phyloP scores from a whole-genome alignment of 1,140 invertebrate species.

The Ceratina japonica region DNA sequence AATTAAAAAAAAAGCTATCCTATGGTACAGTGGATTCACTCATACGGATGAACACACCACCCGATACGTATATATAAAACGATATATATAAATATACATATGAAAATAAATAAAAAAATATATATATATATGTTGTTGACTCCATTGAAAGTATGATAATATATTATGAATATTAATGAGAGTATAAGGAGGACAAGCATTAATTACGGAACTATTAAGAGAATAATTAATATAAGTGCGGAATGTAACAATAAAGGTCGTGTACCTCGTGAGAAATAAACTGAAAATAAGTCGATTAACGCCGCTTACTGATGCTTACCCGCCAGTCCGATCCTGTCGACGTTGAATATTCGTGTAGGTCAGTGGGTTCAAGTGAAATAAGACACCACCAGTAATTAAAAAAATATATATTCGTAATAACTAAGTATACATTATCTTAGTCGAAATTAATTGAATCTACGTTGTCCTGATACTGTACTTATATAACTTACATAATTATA shows the following conservation, averaged over 20 bases:
- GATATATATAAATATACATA: constrained; percentile 70
- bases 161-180: constrained; percentile 73
- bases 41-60: constrained; percentile 68
- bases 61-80: constrained; percentile 74
- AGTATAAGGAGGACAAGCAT: constrained; percentile 68
- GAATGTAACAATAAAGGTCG: constrained; percentile 76
- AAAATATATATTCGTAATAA: no score
- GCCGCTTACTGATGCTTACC: constrained; percentile 4
- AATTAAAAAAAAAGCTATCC: constrained; percentile 57
- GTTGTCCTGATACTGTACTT: no score
- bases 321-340: not conserved
- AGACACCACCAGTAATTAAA: no score
- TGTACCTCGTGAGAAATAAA: constrained; percentile 76
- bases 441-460: no score
- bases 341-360: no score
- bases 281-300: constrained; percentile 50
- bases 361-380: no score
- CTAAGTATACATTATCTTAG: no score
- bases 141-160: constrained; percentile 79
- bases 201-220: constrained; percentile 69
- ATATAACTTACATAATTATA: no score
- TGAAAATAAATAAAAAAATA: constrained; percentile 69
- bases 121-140: constrained; percentile 77
- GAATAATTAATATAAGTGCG: constrained; percentile 73
- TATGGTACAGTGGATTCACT: constrained; percentile 72